Percentiles rank a stretch among this genome's conserved stretches.
Evolutionary conservation across 2,888 invertebrate species (phyloP).

Genomic region (Orchesella flavescens): DNA sequence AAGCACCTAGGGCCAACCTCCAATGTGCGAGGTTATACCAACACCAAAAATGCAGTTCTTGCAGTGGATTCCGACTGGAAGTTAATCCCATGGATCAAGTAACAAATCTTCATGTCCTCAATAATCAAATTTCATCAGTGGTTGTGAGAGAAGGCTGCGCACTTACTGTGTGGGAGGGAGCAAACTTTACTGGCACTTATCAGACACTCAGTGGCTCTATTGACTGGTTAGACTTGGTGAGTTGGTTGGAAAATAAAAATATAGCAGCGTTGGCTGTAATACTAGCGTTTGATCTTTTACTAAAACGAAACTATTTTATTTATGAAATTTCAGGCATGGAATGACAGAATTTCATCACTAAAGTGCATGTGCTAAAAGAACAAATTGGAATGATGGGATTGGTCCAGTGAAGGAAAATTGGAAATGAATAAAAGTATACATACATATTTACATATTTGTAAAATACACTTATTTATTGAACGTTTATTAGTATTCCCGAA

Average conservation of each 20-base stretch:
- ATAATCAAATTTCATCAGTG: conserved; percentile 62
- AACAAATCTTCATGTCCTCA: conserved; percentile 57
- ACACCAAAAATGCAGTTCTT: conserved; percentile 59
- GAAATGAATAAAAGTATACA: too few relatives aligned
- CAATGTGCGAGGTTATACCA: conserved; percentile 63
- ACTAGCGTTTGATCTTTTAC: too few relatives aligned
- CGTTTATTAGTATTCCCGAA: too few relatives aligned
- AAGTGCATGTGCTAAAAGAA: conserved; percentile 40
- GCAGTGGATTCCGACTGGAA: conserved; percentile 62
- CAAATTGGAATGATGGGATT: too few relatives aligned
- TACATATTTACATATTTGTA: too few relatives aligned
- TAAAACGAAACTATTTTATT: neutral
- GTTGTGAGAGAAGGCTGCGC: conserved; percentile 57
- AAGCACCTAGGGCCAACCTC: conserved; percentile 45
- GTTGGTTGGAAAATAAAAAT: neutral
- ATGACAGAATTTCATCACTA: conserved; percentile 60
- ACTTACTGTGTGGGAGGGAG: conserved; percentile 60
- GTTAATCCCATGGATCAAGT: conserved; percentile 62
- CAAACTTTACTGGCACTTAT: conserved; percentile 47
- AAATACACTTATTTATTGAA: neutral
- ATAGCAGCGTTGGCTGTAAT: too few relatives aligned
- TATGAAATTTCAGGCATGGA: conserved; percentile 59
- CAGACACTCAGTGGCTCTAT: conserved; percentile 34
- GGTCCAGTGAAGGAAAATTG: too few relatives aligned
- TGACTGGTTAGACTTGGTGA: conserved; percentile 50